Conservation (phyloP, 2,888 invertebrate species). For the Nymphalis polychloros region DNA sequence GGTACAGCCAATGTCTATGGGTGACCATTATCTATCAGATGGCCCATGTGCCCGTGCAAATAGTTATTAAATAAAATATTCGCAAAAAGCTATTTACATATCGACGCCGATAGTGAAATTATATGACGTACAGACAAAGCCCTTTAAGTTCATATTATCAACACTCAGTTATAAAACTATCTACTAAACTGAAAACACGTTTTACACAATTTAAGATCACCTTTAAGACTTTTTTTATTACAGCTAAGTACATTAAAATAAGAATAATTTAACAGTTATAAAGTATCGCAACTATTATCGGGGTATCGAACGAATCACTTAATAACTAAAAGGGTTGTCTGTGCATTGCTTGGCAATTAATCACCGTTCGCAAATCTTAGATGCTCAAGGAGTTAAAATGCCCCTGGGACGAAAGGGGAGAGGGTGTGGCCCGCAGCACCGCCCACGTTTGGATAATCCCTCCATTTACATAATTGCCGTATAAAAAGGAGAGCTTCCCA, state of each 20-base stretch:
- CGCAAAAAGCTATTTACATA: too few species aligned
- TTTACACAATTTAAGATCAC: too few species aligned
- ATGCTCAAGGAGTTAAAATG: constrained; percentile 62
- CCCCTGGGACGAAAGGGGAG: constrained; percentile 69
- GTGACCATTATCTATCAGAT: too few species aligned
- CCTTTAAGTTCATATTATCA: too few species aligned
- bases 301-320: constrained; percentile 72
- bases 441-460: constrained; percentile 78
- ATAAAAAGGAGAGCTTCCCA: constrained; percentile 81
- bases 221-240: too few species aligned
- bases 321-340: constrained; percentile 59
- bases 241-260: background rate
- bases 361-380: constrained; percentile 74
- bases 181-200: too few species aligned
- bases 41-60: too few species aligned
- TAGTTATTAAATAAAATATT: too few species aligned
- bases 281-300: constrained; percentile 14
- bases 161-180: too few species aligned
- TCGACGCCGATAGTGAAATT: too few species aligned
- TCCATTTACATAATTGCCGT: constrained; percentile 82
- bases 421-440: constrained; percentile 72
- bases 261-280: constrained; percentile 1
- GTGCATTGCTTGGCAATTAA: constrained; percentile 67
- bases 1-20: too few species aligned
- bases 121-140: too few species aligned